Conservation (phyloP, 2,797 vertebrate species). For the Tapera naevia region DNA sequence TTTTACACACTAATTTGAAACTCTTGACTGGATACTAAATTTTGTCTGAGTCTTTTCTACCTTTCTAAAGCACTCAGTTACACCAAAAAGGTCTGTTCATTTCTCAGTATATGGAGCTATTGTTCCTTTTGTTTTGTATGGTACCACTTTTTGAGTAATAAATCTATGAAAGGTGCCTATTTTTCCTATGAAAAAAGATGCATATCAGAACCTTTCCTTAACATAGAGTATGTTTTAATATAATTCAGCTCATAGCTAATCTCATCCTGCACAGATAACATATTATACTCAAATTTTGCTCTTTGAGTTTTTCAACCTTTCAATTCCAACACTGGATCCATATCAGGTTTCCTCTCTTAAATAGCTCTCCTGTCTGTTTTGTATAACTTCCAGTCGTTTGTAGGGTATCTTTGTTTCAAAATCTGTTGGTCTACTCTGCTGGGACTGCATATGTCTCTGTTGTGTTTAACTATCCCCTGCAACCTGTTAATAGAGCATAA, state of each 20-base stretch:
- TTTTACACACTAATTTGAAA: neutral
- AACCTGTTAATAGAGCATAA: slow-evolving; percentile 66
- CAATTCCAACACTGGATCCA: slow-evolving; percentile 46
- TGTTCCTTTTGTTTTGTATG: neutral
- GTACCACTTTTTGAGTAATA: neutral
- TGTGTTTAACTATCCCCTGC: slow-evolving; percentile 55
- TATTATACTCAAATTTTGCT: slow-evolving; percentile 60
- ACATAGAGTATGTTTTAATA: slow-evolving; percentile 20
- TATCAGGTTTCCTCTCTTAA: slow-evolving; percentile 56
- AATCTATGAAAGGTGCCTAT: neutral
- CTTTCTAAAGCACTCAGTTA: neutral
- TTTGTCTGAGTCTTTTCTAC: neutral
- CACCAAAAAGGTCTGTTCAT: neutral
- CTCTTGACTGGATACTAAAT: neutral
- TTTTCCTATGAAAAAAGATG: neutral
- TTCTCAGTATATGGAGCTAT: neutral
- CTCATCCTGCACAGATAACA: slow-evolving; percentile 59
- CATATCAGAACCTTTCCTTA: neutral
- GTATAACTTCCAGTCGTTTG: slow-evolving; percentile 60
- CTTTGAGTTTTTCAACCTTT: slow-evolving; percentile 62
- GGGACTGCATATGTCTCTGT: slow-evolving; percentile 33
- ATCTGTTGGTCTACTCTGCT: slow-evolving; percentile 22
- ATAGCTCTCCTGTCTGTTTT: slow-evolving; percentile 66
- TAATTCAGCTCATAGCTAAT: slow-evolving; percentile 62
- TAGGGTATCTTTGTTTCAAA: slow-evolving; percentile 35